Conservation (phyloP, 53 echinoderm and acorn worm species). For the Holothuria leucospilota region DNA sequence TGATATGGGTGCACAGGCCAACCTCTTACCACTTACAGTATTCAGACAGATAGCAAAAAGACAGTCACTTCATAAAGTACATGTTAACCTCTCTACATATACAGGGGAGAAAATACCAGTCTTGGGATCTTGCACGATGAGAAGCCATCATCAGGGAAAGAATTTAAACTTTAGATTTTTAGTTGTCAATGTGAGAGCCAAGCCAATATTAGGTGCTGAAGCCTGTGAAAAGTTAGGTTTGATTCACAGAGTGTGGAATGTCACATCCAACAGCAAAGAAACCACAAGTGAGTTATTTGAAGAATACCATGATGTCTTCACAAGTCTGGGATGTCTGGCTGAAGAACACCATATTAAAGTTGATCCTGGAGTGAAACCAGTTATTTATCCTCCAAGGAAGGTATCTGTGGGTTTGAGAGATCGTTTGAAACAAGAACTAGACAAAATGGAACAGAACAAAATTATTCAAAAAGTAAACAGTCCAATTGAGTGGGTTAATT, state of each 20-base stretch:
- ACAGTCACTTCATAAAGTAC: not conserved
- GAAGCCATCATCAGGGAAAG: no score
- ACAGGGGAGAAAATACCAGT: not conserved
- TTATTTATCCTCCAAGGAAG: no score
- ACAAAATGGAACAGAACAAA: not conserved
- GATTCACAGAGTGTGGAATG: not conserved
- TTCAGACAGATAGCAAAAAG: not conserved
- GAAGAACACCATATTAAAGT: no score
- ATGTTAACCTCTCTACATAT: not conserved
- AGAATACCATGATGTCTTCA: no score
- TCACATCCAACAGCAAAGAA: not conserved
- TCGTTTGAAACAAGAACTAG: no score
- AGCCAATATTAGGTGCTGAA: not conserved
- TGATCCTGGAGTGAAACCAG: not conserved
- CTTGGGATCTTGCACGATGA: not conserved
- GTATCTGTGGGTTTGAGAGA: no score
- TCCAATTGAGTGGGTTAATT: slow-evolving; percentile 56
- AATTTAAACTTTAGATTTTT: not conserved
- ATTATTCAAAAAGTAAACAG: not conserved
- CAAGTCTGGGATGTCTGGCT: no score
- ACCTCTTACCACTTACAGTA: not conserved
- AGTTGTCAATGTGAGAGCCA: slow-evolving; percentile 4
- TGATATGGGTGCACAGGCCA: slow-evolving; percentile 15
- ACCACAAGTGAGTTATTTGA: not conserved
- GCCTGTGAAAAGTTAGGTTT: not conserved